phyloP scores from a whole-genome alignment of 2,113 vertebrate species.

The Crotophaga sulcirostris region DNA sequence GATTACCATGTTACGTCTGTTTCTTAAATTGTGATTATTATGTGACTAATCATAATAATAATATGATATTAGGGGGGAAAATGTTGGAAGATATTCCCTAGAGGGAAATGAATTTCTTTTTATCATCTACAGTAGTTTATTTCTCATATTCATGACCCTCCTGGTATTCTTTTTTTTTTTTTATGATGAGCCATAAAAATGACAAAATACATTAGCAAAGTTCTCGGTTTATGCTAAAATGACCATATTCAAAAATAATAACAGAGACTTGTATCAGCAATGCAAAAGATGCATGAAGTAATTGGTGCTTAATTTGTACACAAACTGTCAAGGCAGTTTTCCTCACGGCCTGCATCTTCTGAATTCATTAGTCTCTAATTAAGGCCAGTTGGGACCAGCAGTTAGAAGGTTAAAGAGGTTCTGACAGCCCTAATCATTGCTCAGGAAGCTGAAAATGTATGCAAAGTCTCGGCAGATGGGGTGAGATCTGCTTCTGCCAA shows the following conservation, averaged over 20 bases:
- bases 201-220: conserved; percentile 84
- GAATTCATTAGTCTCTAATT: conserved; percentile 99
- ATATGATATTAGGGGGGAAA: conserved; percentile 54
- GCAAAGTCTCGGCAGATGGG: conserved; percentile 94
- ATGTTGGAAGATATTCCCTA: conserved; percentile 75
- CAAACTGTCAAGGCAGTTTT: conserved; percentile 91
- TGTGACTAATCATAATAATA: conserved; percentile 72
- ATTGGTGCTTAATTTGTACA: conserved; percentile 93
- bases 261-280: conserved; percentile 86
- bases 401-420: conserved; percentile 99
- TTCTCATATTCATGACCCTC: conserved; percentile 80
- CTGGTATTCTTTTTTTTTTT: conserved; percentile 65
- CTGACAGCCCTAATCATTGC: conserved; percentile 97
- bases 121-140: conserved; percentile 78
- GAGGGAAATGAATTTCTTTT: conserved; percentile 78
- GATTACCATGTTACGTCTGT: background rate
- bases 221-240: conserved; percentile 83
- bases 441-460: conserved; percentile 96
- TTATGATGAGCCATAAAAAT: conserved; percentile 82
- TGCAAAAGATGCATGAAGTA: conserved; percentile 89
- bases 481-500: conserved; percentile 91
- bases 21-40: conserved; percentile 54
- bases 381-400: conserved; percentile 98
- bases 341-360: conserved; percentile 95
- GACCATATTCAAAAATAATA: conserved; percentile 87